Evolutionary conservation across 2,888 invertebrate genomes (phyloP).

Genomic region (Nomada hirtipes): DNA sequence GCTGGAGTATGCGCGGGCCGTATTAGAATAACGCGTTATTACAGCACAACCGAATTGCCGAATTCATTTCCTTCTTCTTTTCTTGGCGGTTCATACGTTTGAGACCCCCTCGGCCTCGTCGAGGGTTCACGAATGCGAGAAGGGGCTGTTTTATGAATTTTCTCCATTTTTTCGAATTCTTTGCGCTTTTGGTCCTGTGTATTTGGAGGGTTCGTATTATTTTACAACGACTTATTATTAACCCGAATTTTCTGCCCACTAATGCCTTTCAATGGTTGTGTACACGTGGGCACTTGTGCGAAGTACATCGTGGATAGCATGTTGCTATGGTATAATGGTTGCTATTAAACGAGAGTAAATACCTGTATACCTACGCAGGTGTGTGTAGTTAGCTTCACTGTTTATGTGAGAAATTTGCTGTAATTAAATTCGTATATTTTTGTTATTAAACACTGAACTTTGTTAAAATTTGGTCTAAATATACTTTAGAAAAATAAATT

Average conservation of each 20-base stretch:
- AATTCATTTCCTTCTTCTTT: not conserved
- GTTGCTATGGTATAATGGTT: not conserved
- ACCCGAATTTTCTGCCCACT: not conserved
- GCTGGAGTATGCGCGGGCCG: not conserved
- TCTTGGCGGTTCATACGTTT: not conserved
- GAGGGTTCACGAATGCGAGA: constrained; percentile 14
- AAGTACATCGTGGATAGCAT: not conserved
- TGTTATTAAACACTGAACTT: no score
- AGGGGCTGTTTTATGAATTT: constrained; percentile 18
- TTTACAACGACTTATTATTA: constrained; percentile 11
- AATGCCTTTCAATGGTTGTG: no score
- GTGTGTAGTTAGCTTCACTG: no score
- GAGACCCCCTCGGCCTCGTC: constrained; percentile 21
- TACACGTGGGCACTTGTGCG: not conserved
- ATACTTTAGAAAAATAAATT: no score
- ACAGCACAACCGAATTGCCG: not conserved
- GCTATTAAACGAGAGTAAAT: not conserved
- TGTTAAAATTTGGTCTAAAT: no score
- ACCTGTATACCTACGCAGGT: no score
- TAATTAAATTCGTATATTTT: no score
- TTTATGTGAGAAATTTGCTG: no score
- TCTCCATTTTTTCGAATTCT: constrained; percentile 18
- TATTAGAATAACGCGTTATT: constrained; percentile 12
- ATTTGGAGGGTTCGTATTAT: not conserved
- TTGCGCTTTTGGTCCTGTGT: not conserved